These are phyloP conservation scores for Labeo rohita DNA, from an alignment of 2,113 vertebrate species.

Conservation along the genomic window DNA sequence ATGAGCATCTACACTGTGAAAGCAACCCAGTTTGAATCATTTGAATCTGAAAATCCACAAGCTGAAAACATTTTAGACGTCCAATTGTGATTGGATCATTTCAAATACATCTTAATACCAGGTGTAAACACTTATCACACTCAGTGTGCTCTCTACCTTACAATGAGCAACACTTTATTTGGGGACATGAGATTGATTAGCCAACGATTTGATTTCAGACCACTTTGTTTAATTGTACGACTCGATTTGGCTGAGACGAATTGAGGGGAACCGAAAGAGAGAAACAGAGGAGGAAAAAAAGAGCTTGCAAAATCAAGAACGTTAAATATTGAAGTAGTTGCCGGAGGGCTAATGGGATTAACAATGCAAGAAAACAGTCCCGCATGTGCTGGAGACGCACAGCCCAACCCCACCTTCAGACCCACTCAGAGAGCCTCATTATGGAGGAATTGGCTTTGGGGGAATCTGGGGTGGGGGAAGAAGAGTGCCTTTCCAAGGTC, in stretches of 20 bases:
- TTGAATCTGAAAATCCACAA: no score
- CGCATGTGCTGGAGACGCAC: constrained; percentile 56
- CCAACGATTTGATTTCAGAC: constrained; percentile 69
- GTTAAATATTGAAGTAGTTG: constrained; percentile 78
- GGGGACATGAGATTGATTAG: constrained; percentile 59
- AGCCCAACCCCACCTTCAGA: constrained; percentile 45
- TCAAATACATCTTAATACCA: not conserved
- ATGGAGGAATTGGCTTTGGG: constrained; percentile 53
- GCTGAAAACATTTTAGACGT: not conserved
- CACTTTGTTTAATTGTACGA: constrained; percentile 73
- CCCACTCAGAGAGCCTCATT: constrained; percentile 52
- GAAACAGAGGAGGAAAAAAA: not conserved
- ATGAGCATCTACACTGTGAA: no score
- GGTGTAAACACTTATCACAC: not conserved
- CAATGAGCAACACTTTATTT: constrained; percentile 66
- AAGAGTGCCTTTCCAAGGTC: constrained; percentile 46
- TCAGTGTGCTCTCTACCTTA: constrained; percentile 63
- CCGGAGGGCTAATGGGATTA: constrained; percentile 77
- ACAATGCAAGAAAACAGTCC: constrained; percentile 78
- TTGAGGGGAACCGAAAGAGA: constrained; percentile 39
- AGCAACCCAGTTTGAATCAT: no score
- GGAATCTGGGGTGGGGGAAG: constrained; percentile 30
- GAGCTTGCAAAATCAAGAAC: constrained; percentile 68
- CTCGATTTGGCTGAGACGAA: constrained; percentile 58
- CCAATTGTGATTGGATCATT: not conserved